Conservation (phyloP, 2,797 vertebrate species). For the Spinus pinus region DNA sequence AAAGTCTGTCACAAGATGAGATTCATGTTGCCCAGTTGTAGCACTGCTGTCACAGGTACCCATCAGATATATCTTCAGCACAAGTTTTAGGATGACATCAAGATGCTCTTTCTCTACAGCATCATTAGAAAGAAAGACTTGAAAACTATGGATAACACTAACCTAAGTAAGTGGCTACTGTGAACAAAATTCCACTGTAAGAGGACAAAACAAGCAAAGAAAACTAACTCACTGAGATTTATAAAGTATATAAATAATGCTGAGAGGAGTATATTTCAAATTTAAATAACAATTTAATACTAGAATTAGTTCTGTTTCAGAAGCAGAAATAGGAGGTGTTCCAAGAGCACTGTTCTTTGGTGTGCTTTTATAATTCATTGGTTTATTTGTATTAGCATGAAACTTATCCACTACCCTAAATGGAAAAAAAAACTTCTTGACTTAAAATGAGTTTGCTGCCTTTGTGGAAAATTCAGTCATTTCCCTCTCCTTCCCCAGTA, state of each 20-base stretch:
- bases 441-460: neutral
- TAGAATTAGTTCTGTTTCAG: neutral
- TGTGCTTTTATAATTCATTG: neutral
- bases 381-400: neutral
- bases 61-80: neutral
- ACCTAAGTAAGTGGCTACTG: neutral
- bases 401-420: neutral
- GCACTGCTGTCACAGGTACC: neutral
- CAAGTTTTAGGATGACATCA: neutral
- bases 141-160: neutral
- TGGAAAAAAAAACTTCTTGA: neutral
- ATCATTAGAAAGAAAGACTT: neutral
- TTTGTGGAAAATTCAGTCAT: neutral
- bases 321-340: neutral
- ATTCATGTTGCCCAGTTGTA: neutral
- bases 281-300: neutral
- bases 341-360: neutral
- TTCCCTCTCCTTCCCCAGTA: fast-evolving
- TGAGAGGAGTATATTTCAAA: neutral
- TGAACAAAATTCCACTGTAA: neutral
- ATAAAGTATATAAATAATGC: neutral
- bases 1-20: neutral
- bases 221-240: neutral
- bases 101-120: neutral
- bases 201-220: neutral